A percentile compares a stretch with the other conserved stretches of the same genome.
phyloP scores from a whole-genome alignment of 2,888 invertebrate species.

The Ichneumoninae sp. region DNA sequence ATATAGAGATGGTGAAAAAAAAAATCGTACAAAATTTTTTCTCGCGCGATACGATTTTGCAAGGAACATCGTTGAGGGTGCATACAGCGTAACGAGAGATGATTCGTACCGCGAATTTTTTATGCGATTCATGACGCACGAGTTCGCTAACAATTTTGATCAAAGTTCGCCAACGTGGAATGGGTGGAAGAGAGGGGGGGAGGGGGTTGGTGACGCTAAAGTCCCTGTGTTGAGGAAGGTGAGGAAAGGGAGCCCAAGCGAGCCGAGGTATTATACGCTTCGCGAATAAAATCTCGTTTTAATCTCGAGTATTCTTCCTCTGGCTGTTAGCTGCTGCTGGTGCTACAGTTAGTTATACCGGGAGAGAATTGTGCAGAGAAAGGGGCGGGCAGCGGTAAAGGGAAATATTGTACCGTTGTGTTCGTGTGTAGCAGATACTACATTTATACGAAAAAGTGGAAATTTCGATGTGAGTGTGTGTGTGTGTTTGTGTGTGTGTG shows the following conservation, averaged over 20 bases:
- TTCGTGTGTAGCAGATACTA: not conserved
- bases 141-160: conserved; percentile 64
- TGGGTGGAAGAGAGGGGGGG: not conserved
- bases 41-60: conserved; percentile 44
- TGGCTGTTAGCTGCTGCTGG: not conserved
- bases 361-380: not conserved
- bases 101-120: conserved; percentile 56
- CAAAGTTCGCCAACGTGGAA: conserved; percentile 54
- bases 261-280: conserved; percentile 44
- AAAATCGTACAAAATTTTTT: conserved; percentile 9
- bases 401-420: not conserved
- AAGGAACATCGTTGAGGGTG: not conserved
- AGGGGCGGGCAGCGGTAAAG: not conserved
- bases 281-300: conserved; percentile 61
- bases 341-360: conserved; percentile 3
- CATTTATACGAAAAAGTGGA: conserved; percentile 11
- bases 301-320: conserved; percentile 50
- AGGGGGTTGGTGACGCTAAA: conserved; percentile 3
- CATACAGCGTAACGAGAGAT: conserved; percentile 30
- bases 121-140: conserved; percentile 59
- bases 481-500: conserved; percentile 13
- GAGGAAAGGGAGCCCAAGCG: conserved; percentile 29
- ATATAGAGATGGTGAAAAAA: not conserved
- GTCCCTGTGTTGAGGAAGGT: conserved; percentile 22
- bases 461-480: not conserved